Conservation (phyloP, 2,888 invertebrate species). For the Diadegma fenestrale region DNA sequence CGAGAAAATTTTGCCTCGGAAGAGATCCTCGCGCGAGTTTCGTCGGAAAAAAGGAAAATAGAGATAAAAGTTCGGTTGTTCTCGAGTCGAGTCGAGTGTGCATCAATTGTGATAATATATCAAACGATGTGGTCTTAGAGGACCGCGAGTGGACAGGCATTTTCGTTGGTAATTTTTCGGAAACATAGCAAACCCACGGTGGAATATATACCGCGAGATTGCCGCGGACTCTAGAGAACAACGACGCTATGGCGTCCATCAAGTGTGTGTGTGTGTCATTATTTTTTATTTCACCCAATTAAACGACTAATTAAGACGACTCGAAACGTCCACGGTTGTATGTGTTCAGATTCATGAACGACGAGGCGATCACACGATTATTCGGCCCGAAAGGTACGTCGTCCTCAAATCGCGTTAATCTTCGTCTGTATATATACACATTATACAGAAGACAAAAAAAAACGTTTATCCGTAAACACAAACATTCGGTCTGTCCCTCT, state of each 20-base stretch:
- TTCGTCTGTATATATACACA: constrained; percentile 26
- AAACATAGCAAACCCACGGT: constrained; percentile 42
- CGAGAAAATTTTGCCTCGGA: constrained; percentile 56
- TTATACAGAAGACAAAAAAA: constrained; percentile 19
- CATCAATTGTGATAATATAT: background rate
- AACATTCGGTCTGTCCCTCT: constrained; percentile 56
- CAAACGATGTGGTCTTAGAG: constrained; percentile 20
- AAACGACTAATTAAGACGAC: constrained; percentile 74
- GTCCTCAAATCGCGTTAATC: constrained; percentile 22
- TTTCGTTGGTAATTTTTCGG: constrained; percentile 39
- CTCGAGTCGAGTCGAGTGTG: background rate
- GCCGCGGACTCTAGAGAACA: constrained; percentile 74
- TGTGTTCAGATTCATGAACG: constrained; percentile 46
- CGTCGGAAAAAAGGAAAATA: constrained; percentile 15
- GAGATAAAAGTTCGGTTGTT: background rate
- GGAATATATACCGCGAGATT: constrained; percentile 54
- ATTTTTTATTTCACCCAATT: constrained; percentile 73
- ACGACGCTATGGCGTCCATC: constrained; percentile 83
- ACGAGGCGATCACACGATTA: constrained; percentile 33
- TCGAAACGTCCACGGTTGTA: constrained; percentile 24
- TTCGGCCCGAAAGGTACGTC: constrained; percentile 57
- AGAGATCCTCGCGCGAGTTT: constrained; percentile 22
- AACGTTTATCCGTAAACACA: constrained; percentile 63
- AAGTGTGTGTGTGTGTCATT: constrained; percentile 75
- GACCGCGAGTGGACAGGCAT: constrained; percentile 28